These are phyloP conservation scores for Xylota segnis DNA, from an alignment of 2,888 invertebrate genomes.

Conservation along the genomic window DNA sequence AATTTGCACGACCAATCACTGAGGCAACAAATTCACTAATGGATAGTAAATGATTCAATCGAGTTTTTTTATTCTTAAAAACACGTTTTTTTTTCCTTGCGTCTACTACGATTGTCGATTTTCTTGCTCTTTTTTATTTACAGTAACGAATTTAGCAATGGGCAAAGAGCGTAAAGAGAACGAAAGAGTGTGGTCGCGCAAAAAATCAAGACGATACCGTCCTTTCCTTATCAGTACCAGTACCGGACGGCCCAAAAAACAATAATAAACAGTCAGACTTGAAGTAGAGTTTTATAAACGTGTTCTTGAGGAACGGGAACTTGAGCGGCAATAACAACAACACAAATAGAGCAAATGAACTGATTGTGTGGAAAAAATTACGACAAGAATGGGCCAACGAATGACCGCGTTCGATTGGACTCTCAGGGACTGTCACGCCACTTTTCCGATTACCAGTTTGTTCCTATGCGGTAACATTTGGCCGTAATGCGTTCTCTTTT, in stretches of 20 bases:
- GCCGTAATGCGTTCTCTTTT: conserved; percentile 14
- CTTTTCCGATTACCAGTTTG: conserved; percentile 32
- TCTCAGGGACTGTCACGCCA: conserved; percentile 50
- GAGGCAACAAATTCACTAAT: conserved; percentile 59
- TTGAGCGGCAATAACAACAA: conserved; percentile 6
- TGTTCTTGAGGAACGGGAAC: neutral
- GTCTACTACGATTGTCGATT: conserved; percentile 38
- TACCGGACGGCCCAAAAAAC: conserved; percentile 1
- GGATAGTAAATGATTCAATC: conserved; percentile 43
- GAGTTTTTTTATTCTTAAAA: conserved; percentile 44
- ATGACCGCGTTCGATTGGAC: conserved; percentile 29
- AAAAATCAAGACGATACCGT: neutral
- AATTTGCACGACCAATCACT: conserved; percentile 28
- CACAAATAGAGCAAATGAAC: conserved; percentile 6
- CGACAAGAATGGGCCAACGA: conserved; percentile 31
- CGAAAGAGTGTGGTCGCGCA: neutral
- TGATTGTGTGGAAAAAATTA: conserved; percentile 19
- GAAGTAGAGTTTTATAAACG: neutral
- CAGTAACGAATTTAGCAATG: no score
- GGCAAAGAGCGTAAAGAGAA: conserved; percentile 11
- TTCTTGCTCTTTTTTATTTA: conserved; percentile 22
- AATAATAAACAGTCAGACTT: conserved; percentile 18
- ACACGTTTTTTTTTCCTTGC: conserved; percentile 30
- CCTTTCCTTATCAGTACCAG: conserved; percentile 1
- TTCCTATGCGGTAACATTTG: conserved; percentile 21